Base-by-base conservation (phyloP, 2,888 invertebrate genomes). In the Coremacera marginata region DNA sequence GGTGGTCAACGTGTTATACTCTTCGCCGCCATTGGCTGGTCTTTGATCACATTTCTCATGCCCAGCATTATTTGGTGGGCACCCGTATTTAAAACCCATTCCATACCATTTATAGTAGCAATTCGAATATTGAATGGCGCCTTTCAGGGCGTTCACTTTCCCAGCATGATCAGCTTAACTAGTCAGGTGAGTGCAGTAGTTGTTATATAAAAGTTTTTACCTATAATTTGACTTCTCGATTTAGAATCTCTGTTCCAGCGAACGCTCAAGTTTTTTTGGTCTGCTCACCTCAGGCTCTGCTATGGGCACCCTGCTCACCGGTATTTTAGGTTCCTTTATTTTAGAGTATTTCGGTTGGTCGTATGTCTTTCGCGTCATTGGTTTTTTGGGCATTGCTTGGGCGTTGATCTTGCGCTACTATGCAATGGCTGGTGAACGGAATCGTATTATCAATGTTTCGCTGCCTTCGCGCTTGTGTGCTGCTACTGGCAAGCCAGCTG, bases 91-190 rank as follows among this genome's bases (percentile, higher is more conserved):
- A 88, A 88, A 80, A 83, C 81, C 52, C 88, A 88, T 77, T 89
- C 92, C 16, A 89, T 93, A 78, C 90, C 90, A 49, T 89, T 93
- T 63, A 90, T 93, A 74, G 91, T 93, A n/a, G 86, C 91, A 19
- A 89, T 92, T 52, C 89, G 94, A 81, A 91, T 93, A 44, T 84
- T 93, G 7, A 91, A 93, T 82, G 94, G 94, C 68, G 91, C 93
- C n/a, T 91, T 91, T 83, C 94, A 94, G 80, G 90, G 93, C 73
- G 91, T 93, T 63, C 94, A 94, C 87, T 93, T 93, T 88, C 94
- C 94, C 70, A 92, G 93, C 82, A 91, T 94, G 91, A 93, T 93
- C 72, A 93, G 93, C 84, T 86, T 94, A 72, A 92, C 93, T 67
- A 93, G 93, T 82, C 91, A 89, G 81, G 89, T 19, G 34, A 51